Evolutionary conservation across 1,140 invertebrate genomes (phyloP), one percentile per base, ranked within the genome.

Genomic region (Riptortus pedestris): DNA sequence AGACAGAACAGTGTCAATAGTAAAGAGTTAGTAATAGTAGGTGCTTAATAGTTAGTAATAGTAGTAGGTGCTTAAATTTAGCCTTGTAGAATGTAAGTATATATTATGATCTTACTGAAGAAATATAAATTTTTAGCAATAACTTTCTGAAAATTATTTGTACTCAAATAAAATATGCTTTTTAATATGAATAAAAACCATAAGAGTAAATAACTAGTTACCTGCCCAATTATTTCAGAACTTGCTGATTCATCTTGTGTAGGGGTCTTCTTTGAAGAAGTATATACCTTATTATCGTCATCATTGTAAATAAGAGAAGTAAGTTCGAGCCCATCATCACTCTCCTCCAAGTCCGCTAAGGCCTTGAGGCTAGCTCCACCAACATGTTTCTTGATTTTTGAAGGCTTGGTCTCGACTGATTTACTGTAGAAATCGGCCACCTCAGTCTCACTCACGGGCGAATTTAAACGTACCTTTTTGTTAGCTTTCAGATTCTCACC

Each of bases 291-390:
- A 38, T 38, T 38, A n/a, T 28, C 45, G n/a, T 12, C 43, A 51
- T 45, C 61, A 57, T 48, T 18, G 59, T 51, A 5, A 66, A 67
- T 52, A 61, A 57, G 5, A 52, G 33, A 12, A 66, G 26, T 9
- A 26, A 26, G 47, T 45, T 61, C 12, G 26, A 47, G 20, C 2
- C 22, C 45, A 45, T 45, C 26, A 45, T 28, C 33, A 47, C 47
- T 51, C 29, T 26, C 43, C 16, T n/a, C 26, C 43, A 64, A 52
- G 27, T 16, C 33, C 16, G 12, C 47, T 18, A 47, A 31, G 38
- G 29, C 62, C n/a, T 62, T 59, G 18, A 20, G 52, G n/a, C 12
- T 45, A 18, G 1, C 43, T n/a, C 33, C 57, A 62, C 22, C 62
- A 45, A 20, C 51, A 18, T 12, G 55, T 65, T 38, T 64, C 59